phyloP scores from a whole-genome alignment of 2,888 invertebrate genomes.

The Thelaira solivaga region DNA sequence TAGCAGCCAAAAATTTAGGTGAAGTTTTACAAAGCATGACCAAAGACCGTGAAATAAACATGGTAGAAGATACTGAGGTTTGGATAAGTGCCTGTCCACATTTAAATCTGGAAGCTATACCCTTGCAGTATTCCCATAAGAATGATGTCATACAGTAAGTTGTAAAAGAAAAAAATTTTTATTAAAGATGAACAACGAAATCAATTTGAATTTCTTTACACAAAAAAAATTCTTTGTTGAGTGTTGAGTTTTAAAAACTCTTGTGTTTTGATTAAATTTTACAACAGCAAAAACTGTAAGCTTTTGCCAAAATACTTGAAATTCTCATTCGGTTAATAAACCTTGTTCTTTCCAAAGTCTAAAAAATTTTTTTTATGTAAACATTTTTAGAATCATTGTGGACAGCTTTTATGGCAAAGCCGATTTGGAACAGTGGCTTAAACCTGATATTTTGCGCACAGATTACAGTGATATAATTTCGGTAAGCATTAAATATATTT shows the following conservation, averaged over 20 bases:
- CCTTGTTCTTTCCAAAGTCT: too few relatives aligned
- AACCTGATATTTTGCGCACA: constrained; percentile 81
- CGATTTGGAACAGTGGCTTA: constrained; percentile 88
- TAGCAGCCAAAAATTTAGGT: constrained; percentile 83
- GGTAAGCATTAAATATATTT: constrained; percentile 63
- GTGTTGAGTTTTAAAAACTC: too few relatives aligned
- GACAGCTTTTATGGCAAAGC: constrained; percentile 92
- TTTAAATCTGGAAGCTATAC: constrained; percentile 72
- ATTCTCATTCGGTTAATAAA: neutral
- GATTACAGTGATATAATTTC: constrained; percentile 85
- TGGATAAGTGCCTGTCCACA: constrained; percentile 71
- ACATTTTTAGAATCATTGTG: constrained; percentile 83
- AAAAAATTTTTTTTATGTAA: neutral
- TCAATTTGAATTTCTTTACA: too few relatives aligned
- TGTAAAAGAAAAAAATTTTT: too few relatives aligned
- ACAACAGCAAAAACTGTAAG: too few relatives aligned
- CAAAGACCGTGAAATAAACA: constrained; percentile 67
- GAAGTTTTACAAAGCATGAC: constrained; percentile 83
- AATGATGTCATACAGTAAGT: constrained; percentile 83
- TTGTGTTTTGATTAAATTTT: too few relatives aligned
- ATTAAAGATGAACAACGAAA: too few relatives aligned
- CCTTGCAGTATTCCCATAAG: constrained; percentile 79
- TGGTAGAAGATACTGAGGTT: constrained; percentile 71
- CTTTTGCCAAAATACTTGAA: neutral
- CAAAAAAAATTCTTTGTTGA: too few relatives aligned